phyloP scores from a whole-genome alignment of 2,113 vertebrate species.

The Oplegnathus fasciatus region DNA sequence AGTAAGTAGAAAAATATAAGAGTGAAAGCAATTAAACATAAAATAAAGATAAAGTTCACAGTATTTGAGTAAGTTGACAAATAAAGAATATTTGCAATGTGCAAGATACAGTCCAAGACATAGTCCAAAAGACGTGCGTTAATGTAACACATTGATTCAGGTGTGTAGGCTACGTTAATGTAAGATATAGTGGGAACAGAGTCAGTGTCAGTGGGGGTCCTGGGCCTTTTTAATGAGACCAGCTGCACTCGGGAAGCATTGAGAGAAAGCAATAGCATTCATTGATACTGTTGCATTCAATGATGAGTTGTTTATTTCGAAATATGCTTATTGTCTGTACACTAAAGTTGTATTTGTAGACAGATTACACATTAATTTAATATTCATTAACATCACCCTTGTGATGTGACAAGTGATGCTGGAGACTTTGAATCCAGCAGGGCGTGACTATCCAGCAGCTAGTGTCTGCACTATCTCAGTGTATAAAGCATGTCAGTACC shows the following conservation, averaged over 20 bases:
- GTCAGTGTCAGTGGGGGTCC: no score
- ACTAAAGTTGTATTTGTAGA: not conserved
- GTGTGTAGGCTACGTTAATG: no score
- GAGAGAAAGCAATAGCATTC: constrained; percentile 7
- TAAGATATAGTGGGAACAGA: no score
- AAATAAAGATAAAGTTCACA: no score
- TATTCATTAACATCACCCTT: not conserved
- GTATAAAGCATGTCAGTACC: constrained; percentile 14
- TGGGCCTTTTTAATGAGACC: no score
- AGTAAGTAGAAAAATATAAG: no score
- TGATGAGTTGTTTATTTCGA: constrained; percentile 5
- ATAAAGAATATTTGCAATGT: no score
- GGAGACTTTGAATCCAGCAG: not conserved
- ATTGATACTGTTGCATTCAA: constrained; percentile 6
- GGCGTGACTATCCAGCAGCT: constrained; percentile 9
- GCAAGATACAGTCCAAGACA: no score
- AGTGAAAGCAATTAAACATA: no score
- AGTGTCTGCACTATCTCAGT: not conserved
- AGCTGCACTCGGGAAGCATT: not conserved
- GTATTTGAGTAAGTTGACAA: no score
- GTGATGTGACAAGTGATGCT: not conserved
- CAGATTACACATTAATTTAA: not conserved
- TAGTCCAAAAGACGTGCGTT: no score
- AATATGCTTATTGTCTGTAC: not conserved
- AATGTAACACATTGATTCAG: no score